Evolutionary conservation across 2,888 invertebrate genomes (phyloP).

Genomic region (Cryptophagus acutangulus): DNA sequence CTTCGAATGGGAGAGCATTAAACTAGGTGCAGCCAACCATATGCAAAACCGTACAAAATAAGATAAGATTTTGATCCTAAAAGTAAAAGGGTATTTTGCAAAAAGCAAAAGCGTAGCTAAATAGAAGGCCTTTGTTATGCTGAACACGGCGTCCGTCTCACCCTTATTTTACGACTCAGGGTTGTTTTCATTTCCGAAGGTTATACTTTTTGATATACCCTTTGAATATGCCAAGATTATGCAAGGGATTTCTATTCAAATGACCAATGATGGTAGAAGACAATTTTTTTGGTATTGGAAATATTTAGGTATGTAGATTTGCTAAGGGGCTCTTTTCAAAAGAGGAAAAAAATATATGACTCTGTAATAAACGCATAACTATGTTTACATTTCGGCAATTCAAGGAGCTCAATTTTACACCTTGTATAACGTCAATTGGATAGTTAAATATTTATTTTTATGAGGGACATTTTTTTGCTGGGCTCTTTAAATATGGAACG

Average conservation of each 20-base stretch:
- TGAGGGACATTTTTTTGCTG: too few species aligned
- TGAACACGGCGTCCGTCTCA: constrained; percentile 32
- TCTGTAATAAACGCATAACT: constrained; percentile 2
- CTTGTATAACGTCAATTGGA: neutral
- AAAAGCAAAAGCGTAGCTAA: constrained; percentile 45
- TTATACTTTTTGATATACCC: constrained; percentile 41
- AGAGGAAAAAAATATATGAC: constrained; percentile 5
- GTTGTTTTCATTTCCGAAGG: constrained; percentile 44
- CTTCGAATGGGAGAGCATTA: too few species aligned
- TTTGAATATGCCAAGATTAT: constrained; percentile 44
- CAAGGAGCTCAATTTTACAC: constrained; percentile 7
- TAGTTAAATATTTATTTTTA: neutral
- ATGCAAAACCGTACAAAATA: constrained; percentile 30
- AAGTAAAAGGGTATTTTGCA: constrained; percentile 43
- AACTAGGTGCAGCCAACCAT: constrained; percentile 23
- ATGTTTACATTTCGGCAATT: constrained; percentile 5
- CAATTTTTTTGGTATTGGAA: constrained; percentile 5
- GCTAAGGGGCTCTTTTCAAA: neutral
- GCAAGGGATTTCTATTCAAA: constrained; percentile 30
- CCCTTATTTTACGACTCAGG: constrained; percentile 40
- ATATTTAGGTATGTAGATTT: neutral
- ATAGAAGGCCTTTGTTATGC: constrained; percentile 39
- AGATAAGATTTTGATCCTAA: constrained; percentile 36
- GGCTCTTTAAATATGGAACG: too few species aligned
- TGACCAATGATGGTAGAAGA: constrained; percentile 11